A percentile compares a stretch with the other conserved stretches of the same genome.
These are phyloP conservation scores for Colaptes auratus DNA, from an alignment of 2,113 vertebrate species.

Conservation along the genomic window DNA sequence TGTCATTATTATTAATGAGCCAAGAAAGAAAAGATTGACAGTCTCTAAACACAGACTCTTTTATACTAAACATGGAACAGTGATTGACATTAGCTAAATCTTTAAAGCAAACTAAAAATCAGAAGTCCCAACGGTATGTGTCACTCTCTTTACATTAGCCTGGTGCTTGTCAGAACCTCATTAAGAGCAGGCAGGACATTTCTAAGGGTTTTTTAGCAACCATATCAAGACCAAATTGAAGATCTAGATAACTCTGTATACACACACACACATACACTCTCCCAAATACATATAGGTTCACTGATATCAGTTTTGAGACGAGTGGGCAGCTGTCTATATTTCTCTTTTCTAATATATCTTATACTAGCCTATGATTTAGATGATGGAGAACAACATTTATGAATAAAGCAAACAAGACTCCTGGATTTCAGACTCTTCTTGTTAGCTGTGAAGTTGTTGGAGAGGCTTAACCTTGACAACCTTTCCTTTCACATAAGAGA, in stretches of 20 bases:
- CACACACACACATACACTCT: not conserved
- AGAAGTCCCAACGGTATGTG: not conserved
- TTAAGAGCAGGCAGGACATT: not conserved
- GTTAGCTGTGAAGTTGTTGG: not conserved
- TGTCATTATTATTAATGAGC: not conserved
- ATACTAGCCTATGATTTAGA: not conserved
- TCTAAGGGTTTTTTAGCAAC: not conserved
- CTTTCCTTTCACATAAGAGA: not conserved
- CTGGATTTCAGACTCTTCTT: not conserved
- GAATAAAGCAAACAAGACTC: not conserved
- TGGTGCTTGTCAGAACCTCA: not conserved
- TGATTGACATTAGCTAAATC: not conserved
- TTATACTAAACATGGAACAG: not conserved
- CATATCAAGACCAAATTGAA: not conserved
- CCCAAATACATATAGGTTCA: not conserved
- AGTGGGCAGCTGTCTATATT: not conserved
- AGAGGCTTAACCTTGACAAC: not conserved
- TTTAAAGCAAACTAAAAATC: not conserved
- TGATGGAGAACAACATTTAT: slow-evolving; percentile 1
- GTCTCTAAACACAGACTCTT: not conserved
- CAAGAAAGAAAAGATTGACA: not conserved
- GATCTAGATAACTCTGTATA: not conserved
- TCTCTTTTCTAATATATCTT: not conserved
- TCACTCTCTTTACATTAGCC: not conserved
- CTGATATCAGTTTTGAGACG: not conserved